Evolutionary conservation across 53 echinoderm and acorn worm species (phyloP).

Genomic region (Luidia sarsii): DNA sequence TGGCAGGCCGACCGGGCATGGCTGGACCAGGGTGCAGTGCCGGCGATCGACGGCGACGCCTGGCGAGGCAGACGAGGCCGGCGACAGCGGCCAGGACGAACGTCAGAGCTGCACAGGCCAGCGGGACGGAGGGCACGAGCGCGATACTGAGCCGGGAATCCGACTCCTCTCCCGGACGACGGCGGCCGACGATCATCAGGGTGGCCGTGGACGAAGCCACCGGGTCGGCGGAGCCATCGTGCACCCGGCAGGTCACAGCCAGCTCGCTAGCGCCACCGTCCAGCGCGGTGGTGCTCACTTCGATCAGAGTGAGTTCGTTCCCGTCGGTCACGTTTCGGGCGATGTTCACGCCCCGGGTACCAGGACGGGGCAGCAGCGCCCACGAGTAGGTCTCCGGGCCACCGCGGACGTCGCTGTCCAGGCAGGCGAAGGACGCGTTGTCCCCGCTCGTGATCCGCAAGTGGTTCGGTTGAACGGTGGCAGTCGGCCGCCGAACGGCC

Average conservation of each 20-base stretch:
- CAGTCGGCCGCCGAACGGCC: too few relatives aligned
- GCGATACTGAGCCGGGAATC: too few relatives aligned
- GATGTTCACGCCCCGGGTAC: neutral
- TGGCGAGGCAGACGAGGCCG: too few relatives aligned
- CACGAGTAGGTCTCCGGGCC: neutral
- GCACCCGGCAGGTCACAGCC: neutral
- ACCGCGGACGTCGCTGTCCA: neutral
- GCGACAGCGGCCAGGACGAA: too few relatives aligned
- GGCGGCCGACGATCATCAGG: constrained; percentile 2
- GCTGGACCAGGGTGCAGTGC: too few relatives aligned
- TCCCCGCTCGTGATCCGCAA: neutral
- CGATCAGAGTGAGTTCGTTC: neutral
- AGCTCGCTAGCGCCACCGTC: neutral
- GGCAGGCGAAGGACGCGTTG: neutral
- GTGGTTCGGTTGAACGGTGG: too few relatives aligned
- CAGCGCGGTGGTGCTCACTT: neutral
- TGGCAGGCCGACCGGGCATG: too few relatives aligned
- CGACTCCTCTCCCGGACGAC: too few relatives aligned
- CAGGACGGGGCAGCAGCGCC: neutral
- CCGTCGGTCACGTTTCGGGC: neutral
- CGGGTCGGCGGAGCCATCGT: neutral
- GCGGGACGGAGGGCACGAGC: too few relatives aligned
- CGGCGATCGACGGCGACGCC: too few relatives aligned
- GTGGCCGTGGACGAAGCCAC: neutral
- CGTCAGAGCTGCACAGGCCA: too few relatives aligned